Evolutionary conservation across 23 tunicate species (phyloP).

Genomic region (Ciona savignyi): DNA sequence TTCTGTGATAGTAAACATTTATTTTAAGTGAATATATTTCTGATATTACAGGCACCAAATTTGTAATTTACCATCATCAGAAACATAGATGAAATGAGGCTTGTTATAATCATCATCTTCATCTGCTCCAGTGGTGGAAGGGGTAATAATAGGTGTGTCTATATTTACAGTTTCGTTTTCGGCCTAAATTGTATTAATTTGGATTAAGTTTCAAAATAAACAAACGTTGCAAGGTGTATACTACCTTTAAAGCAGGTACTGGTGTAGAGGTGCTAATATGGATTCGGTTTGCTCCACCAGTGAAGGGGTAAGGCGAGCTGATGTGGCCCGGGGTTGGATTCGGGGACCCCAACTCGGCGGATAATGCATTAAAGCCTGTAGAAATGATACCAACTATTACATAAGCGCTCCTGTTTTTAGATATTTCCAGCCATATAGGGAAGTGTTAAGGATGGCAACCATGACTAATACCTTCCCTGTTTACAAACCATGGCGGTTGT

Average conservation of each 20-base stretch:
- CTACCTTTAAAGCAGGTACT: neutral
- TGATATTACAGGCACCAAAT: too few relatives aligned
- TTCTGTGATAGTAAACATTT: too few relatives aligned
- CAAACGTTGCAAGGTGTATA: too few relatives aligned
- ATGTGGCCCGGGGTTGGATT: slow-evolving; percentile 32
- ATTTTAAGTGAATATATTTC: too few relatives aligned
- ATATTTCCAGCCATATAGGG: too few relatives aligned
- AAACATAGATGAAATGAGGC: neutral
- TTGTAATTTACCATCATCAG: neutral
- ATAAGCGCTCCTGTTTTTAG: too few relatives aligned
- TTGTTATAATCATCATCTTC: neutral
- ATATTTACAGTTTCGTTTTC: neutral
- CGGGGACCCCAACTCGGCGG: slow-evolving; percentile 78
- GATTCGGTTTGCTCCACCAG: neutral
- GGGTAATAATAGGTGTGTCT: neutral
- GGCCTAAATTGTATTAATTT: neutral
- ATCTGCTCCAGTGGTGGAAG: neutral
- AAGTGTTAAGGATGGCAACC: too few relatives aligned
- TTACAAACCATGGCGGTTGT: too few relatives aligned
- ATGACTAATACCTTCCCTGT: too few relatives aligned
- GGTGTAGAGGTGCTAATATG: neutral
- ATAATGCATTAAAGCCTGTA: slow-evolving; percentile 62
- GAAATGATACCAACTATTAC: too few relatives aligned
- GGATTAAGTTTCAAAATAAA: neutral
- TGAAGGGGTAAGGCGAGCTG: slow-evolving; percentile 43